These are phyloP conservation scores for Lerema accius DNA, from an alignment of 1,140 invertebrate species.

Conservation along the genomic window DNA sequence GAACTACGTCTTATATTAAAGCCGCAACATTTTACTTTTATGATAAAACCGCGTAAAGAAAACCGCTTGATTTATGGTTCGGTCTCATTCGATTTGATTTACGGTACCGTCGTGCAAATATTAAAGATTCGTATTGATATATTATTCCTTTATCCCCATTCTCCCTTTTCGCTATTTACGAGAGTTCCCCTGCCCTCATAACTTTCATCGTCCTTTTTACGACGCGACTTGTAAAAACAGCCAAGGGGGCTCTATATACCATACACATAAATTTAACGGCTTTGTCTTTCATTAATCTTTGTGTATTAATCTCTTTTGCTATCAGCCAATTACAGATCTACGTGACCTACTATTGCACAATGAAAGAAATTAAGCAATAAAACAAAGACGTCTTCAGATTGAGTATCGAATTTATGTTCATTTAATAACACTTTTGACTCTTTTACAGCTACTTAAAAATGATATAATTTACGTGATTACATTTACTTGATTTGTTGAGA, in stretches of 20 bases:
- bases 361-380: too few species aligned
- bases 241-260: conserved; percentile 26
- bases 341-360: too few species aligned
- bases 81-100: conserved; percentile 80
- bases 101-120: conserved; percentile 76
- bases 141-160: conserved; percentile 81
- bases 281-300: conserved; percentile 35
- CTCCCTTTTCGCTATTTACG: conserved; percentile 78
- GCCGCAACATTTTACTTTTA: conserved; percentile 33
- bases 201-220: conserved; percentile 77
- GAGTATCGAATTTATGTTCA: too few species aligned
- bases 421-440: too few species aligned
- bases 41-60: conserved; percentile 56
- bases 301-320: background rate
- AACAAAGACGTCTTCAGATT: too few species aligned
- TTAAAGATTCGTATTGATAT: conserved; percentile 82
- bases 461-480: too few species aligned
- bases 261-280: background rate
- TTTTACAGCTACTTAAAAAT: too few species aligned
- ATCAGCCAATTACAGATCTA: background rate
- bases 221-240: conserved; percentile 70
- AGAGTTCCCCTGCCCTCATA: conserved; percentile 74
- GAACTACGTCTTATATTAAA: background rate
- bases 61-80: conserved; percentile 69
- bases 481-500: too few species aligned